phyloP scores from a whole-genome alignment of 2,113 vertebrate species.

The Dermatemys mawii region DNA sequence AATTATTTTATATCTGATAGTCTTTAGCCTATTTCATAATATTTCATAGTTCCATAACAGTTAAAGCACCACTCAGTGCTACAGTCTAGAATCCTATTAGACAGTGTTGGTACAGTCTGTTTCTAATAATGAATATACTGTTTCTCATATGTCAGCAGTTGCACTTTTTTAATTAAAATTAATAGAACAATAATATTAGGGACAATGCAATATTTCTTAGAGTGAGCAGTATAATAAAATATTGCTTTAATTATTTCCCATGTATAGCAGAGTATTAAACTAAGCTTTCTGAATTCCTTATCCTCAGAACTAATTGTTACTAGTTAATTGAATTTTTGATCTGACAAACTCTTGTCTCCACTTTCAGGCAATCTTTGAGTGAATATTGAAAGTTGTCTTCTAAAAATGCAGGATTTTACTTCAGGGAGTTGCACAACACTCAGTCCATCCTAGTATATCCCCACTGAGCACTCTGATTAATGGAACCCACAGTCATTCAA shows the following conservation, averaged over 20 bases:
- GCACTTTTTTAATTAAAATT: constrained; percentile 24
- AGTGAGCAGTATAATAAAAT: background rate
- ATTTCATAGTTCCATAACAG: background rate
- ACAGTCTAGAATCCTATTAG: background rate
- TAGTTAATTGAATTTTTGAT: constrained; percentile 58
- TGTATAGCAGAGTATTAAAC: background rate
- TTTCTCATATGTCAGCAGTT: constrained; percentile 23
- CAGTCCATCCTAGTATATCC: background rate
- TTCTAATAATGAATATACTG: background rate
- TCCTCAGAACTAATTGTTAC: constrained; percentile 40
- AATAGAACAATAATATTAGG: background rate
- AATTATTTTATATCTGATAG: background rate
- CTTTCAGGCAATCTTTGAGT: constrained; percentile 14
- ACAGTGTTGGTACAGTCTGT: background rate
- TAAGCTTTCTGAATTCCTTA: constrained; percentile 33
- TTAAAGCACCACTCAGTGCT: background rate
- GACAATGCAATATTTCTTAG: background rate
- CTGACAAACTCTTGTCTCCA: constrained; percentile 44
- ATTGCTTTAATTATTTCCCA: constrained; percentile 1
- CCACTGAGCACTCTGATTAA: constrained; percentile 34
- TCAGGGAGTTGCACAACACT: background rate
- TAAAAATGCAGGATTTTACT: constrained; percentile 20
- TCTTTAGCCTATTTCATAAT: background rate
- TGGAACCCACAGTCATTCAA: background rate
- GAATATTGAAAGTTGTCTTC: background rate